Percentiles rank a stretch among this genome's conserved stretches.
Evolutionary conservation across 2,888 invertebrate species (phyloP).

Genomic region (Mayetiola destructor): DNA sequence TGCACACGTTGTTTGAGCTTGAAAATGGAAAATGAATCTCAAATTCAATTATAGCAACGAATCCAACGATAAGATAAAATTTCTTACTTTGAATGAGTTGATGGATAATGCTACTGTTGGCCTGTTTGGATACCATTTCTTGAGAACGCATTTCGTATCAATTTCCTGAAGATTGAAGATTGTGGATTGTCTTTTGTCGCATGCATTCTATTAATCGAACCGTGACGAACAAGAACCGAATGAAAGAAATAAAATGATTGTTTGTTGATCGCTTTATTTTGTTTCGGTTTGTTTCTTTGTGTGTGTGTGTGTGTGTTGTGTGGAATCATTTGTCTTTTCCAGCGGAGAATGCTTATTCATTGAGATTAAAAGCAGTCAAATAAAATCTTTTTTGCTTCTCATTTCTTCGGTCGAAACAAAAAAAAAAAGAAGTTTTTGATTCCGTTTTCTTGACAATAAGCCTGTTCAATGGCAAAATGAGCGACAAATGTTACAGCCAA

Average conservation of each 20-base stretch:
- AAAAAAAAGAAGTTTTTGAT: constrained; percentile 6
- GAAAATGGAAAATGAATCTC: too few species aligned
- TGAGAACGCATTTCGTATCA: constrained; percentile 6
- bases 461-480: too few species aligned
- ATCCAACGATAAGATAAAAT: constrained; percentile 2
- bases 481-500: too few species aligned
- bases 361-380: constrained; percentile 6
- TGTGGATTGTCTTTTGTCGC: constrained; percentile 10
- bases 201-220: constrained; percentile 5
- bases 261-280: constrained; percentile 10
- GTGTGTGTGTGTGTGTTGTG: neutral
- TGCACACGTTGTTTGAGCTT: too few species aligned
- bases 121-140: too few species aligned
- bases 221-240: neutral
- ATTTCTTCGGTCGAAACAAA: neutral
- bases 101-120: constrained; percentile 10
- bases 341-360: constrained; percentile 5
- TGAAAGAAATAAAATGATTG: neutral
- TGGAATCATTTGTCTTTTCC: constrained; percentile 7
- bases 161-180: neutral
- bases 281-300: too few species aligned
- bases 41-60: too few species aligned
- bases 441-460: neutral
- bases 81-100: neutral
- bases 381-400: neutral